Evolutionary conservation across 2,797 vertebrate genomes (phyloP).

Genomic region (Ctenosaura bakeri): DNA sequence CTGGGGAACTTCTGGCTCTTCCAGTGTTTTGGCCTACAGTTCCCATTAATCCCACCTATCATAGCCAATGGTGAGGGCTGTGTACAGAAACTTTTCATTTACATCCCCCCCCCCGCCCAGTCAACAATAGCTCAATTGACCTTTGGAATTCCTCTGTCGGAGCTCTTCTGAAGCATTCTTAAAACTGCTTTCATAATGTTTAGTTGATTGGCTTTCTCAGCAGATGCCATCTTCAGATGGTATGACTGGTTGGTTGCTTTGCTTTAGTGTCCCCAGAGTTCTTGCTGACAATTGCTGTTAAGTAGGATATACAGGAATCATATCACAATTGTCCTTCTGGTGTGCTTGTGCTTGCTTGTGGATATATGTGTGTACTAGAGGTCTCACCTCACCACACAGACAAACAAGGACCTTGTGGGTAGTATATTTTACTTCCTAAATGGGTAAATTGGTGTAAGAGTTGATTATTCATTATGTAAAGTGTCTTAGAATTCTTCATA

Average conservation of each 20-base stretch:
- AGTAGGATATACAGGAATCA: neutral
- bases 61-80: neutral
- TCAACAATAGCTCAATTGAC: neutral
- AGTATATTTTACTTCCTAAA: neutral
- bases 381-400: neutral
- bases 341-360: neutral
- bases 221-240: neutral
- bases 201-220: neutral
- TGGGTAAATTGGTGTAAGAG: neutral
- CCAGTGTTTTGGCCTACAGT: neutral
- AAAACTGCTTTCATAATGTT: neutral
- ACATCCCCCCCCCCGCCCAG: no score
- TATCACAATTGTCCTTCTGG: neutral
- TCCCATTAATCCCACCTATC: neutral
- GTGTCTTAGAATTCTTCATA: neutral
- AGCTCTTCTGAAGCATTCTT: neutral
- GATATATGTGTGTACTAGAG: neutral
- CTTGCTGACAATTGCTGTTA: neutral
- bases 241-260: neutral
- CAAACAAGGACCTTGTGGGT: neutral
- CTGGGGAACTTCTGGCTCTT: neutral
- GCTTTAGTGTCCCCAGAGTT: neutral
- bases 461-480: neutral
- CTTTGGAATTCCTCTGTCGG: neutral
- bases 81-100: neutral